Evolutionary conservation across 2,113 vertebrate genomes (phyloP).

Genomic region (Smithornis capensis): DNA sequence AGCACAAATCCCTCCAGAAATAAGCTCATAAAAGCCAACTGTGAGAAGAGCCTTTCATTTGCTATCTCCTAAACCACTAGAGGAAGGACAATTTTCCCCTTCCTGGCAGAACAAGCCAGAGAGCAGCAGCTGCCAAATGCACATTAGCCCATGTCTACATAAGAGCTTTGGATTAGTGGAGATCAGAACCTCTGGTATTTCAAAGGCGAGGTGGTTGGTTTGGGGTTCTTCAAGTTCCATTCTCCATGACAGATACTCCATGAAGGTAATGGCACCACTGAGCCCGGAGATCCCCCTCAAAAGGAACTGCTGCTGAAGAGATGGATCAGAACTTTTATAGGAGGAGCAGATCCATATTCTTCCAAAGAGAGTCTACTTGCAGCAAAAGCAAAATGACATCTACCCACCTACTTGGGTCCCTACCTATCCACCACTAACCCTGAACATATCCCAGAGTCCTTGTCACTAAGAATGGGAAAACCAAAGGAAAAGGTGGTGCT

Average conservation of each 20-base stretch:
- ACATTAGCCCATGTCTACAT: background rate
- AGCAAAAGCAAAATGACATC: background rate
- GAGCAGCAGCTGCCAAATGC: background rate
- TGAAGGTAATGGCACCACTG: accelerated
- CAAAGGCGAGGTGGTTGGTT: accelerated
- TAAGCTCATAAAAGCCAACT: background rate
- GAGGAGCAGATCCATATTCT: background rate
- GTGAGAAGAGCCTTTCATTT: accelerated
- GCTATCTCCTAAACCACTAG: background rate
- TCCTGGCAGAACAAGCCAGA: background rate
- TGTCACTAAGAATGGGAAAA: background rate
- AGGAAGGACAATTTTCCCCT: background rate
- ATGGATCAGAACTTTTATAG: accelerated
- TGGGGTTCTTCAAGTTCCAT: accelerated
- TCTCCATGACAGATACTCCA: background rate
- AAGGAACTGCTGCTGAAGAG: background rate
- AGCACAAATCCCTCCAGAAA: background rate
- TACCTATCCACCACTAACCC: background rate
- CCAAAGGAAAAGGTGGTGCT: background rate
- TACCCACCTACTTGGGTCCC: no score
- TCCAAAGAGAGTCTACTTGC: background rate
- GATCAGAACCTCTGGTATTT: background rate
- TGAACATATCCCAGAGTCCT: background rate
- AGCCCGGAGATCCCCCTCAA: background rate
- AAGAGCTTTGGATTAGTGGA: background rate